phyloP scores from a whole-genome alignment of 1,140 invertebrate species.

The Ericerus pela region DNA sequence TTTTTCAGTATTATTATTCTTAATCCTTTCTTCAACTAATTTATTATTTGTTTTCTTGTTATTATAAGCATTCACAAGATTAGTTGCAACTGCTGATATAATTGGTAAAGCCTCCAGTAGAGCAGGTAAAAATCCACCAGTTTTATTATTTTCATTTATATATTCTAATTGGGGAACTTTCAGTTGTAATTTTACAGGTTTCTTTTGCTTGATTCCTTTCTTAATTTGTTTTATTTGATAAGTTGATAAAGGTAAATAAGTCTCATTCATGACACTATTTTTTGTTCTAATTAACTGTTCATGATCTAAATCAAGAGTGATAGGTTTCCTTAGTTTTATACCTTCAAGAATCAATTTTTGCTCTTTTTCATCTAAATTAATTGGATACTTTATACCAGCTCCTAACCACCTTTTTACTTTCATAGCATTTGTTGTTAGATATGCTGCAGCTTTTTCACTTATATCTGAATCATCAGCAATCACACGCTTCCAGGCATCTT shows the following conservation, averaged over 20 bases:
- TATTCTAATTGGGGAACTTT: too few species aligned
- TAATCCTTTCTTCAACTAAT: not conserved
- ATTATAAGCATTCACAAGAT: not conserved
- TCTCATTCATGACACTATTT: not conserved
- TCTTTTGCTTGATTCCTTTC: too few species aligned
- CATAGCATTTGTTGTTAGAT: constrained; percentile 24
- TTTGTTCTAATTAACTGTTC: not conserved
- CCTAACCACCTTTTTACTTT: constrained; percentile 27
- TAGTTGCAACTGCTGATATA: not conserved
- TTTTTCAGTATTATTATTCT: not conserved
- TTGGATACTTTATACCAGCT: constrained; percentile 22
- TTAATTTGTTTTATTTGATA: not conserved
- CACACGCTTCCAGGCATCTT: constrained; percentile 29
- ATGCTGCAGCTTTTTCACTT: constrained; percentile 28
- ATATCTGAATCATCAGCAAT: constrained; percentile 28
- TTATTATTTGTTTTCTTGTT: not conserved
- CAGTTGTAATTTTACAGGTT: too few species aligned
- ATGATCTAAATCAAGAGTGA: not conserved
- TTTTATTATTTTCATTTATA: not conserved
- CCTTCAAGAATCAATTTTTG: not conserved
- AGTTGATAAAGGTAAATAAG: not conserved
- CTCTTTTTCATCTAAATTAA: not conserved
- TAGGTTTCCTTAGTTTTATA: not conserved
- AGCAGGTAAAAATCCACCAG: not conserved
- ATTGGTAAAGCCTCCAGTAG: too few species aligned